phyloP scores from a whole-genome alignment of 2,888 invertebrate species.

The Luffia ferchaultella region DNA sequence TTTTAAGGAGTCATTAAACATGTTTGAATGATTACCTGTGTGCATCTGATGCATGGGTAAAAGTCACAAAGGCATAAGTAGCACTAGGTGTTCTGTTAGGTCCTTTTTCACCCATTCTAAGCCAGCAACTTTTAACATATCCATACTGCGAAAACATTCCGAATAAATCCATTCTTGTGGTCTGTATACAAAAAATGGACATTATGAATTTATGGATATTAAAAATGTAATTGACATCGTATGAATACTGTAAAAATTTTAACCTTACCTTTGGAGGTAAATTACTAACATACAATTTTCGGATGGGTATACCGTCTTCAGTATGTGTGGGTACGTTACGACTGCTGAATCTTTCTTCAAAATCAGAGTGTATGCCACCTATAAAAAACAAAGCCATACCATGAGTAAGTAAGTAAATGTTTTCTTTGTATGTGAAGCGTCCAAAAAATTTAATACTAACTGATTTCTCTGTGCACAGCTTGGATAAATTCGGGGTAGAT shows the following conservation, averaged over 20 bases:
- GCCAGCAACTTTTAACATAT: slow-evolving; percentile 63
- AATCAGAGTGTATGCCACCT: slow-evolving; percentile 37
- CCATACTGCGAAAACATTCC: slow-evolving; percentile 64
- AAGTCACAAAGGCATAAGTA: slow-evolving; percentile 67
- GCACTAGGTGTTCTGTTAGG: slow-evolving; percentile 34
- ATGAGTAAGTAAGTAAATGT: slow-evolving; percentile 15
- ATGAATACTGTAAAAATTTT: no score
- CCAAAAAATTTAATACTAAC: slow-evolving; percentile 25
- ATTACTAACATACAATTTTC: slow-evolving; percentile 66
- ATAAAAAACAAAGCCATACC: no score
- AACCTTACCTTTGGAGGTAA: slow-evolving; percentile 59
- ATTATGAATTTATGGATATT: neutral
- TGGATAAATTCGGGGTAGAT: slow-evolving; percentile 41
- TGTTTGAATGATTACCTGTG: no score
- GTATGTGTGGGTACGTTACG: slow-evolving; percentile 54
- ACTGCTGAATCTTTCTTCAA: slow-evolving; percentile 30
- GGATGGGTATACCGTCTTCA: slow-evolving; percentile 65
- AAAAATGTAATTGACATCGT: neutral
- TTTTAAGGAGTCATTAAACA: no score
- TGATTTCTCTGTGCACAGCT: slow-evolving; percentile 40
- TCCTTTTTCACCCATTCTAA: slow-evolving; percentile 50
- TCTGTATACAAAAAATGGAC: slow-evolving; percentile 30
- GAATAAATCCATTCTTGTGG: slow-evolving; percentile 56
- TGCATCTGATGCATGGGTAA: slow-evolving; percentile 55
- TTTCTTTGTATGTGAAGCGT: slow-evolving; percentile 3